Conservation (phyloP, 2,113 vertebrate species). For the Motacilla alba region DNA sequence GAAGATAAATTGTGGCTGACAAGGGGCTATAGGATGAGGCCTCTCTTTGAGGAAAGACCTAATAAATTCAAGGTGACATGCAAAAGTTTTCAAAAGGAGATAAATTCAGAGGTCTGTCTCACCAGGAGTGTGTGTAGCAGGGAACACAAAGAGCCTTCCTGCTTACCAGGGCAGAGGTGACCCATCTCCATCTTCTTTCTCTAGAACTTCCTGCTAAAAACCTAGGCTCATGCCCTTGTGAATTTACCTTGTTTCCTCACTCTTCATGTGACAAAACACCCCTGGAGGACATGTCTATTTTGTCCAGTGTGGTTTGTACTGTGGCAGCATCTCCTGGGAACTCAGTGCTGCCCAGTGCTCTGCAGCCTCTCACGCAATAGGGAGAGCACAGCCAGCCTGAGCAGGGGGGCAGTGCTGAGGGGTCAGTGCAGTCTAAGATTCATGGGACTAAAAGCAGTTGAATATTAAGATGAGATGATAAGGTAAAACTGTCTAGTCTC, state of each 20-base stretch:
- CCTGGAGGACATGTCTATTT: not conserved
- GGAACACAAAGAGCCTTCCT: not conserved
- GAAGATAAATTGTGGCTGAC: constrained; percentile 15
- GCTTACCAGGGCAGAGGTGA: not conserved
- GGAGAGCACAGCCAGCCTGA: not conserved
- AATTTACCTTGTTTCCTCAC: not conserved
- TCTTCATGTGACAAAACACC: not conserved
- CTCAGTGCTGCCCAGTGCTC: rapidly evolving
- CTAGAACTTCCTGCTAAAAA: not conserved
- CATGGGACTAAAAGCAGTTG: not conserved
- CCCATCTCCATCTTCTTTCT: not conserved
- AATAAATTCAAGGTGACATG: constrained; percentile 27
- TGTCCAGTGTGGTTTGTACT: not conserved
- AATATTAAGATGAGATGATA: not conserved
- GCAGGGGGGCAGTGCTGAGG: not conserved
- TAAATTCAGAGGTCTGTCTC: not conserved
- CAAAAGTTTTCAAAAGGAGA: not conserved
- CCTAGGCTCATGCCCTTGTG: not conserved
- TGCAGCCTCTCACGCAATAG: rapidly evolving
- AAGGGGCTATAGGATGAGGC: not conserved
- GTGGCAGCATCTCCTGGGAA: not conserved
- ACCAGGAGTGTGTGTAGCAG: not conserved
- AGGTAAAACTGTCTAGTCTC: not conserved
- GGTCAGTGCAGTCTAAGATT: not conserved
- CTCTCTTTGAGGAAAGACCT: not conserved